Base-by-base conservation (phyloP, 1,140 invertebrate species). In the Chrysopa pallens region DNA sequence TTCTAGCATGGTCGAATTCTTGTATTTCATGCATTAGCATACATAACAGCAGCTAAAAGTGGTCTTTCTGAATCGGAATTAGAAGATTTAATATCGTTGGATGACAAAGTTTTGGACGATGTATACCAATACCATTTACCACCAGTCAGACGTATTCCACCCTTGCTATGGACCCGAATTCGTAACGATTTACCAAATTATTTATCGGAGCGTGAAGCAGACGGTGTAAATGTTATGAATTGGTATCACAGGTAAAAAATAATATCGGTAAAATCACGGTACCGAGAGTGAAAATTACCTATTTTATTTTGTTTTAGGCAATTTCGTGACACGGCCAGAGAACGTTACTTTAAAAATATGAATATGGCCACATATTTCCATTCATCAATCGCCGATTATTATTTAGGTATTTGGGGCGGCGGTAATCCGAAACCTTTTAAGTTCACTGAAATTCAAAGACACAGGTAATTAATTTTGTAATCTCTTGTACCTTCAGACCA, bases 81-180 rank as follows among this genome's bases (percentile, higher is more conserved):
- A 1, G 91, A 95, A 62, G 91, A 96, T 67, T 63, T 94, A 7
- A 93, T 96, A 47, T 94, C 90, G 0, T 55, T 96, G 38, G 91
- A 95, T 52, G 90, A 97, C 61, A 86, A 83, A 57, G 84, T 90
- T 1, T 61, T 98, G 36, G 94, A 98, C 55, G 94, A 98, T 54
- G 92, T 98, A 1, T 98, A 97, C 55, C 94, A 98, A 58, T 97
- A 97, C 57, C 91, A 97, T 70, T 72, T 97, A 55, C 93, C 93
- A 1, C 93, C 93, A 0, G 90, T 94, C 0, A 66, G 93, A 36
- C 68, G 93, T 42, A 97, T 97, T 42, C 93, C 94, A 3, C 93
- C 93, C 0, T 59, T 97, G 6, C 66, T 97, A 0, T 97, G 93
- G 93, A 97, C 92, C 0, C 68, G 93, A 51, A 94, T 95, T 31